Base-by-base conservation (phyloP, 2,113 vertebrate species). In the Mystacornis crossleyi region DNA sequence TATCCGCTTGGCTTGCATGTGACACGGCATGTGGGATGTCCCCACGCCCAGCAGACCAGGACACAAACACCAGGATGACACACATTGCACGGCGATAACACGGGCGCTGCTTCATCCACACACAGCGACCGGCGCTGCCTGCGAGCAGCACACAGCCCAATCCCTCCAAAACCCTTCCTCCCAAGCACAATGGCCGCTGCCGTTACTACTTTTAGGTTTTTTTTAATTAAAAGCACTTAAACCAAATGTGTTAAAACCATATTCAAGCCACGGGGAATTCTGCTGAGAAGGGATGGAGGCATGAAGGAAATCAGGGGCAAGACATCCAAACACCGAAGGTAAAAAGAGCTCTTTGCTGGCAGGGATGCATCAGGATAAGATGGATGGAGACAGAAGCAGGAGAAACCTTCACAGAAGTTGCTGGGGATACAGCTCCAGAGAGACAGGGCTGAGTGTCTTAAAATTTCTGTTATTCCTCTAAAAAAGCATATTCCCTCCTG, bases 141-240 rank as follows among this genome's bases (percentile, higher is more conserved):
- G 20, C 2, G 5, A 75, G 77, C 75, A 38, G 82, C 42, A 11
- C 12, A 1, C 53, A 73, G 77, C 64, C 2, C 14, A 9, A 15
- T 13, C 77, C 69, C 64, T 58, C 62, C 50, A 10, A 71, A 94
- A 48, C 33, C 53, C 64, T 57, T 48, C 66, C 38, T 70, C 28
- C 51, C 43, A 9, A 71, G 67, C 64, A 73, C 6, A 1, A 25
- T 1, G 33, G 24, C 34, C 43, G 25, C 20, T 45, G 15, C 15
- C 2, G 4, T 62, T 36, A 29, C 4, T 40, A 12, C 13, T 50
- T 48, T 62, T 40, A 14, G 4, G 55, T n/a, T 40, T 75, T 74
- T 77, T 58, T 73, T 8, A 33, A 94, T 92, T 90, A 84, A 72
- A 90, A 94, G 64, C 71, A 67, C 79, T 81, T 78, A 89, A 86